Evolutionary conservation across 2,888 invertebrate genomes (phyloP).

Genomic region (Cryptus viduatorius): DNA sequence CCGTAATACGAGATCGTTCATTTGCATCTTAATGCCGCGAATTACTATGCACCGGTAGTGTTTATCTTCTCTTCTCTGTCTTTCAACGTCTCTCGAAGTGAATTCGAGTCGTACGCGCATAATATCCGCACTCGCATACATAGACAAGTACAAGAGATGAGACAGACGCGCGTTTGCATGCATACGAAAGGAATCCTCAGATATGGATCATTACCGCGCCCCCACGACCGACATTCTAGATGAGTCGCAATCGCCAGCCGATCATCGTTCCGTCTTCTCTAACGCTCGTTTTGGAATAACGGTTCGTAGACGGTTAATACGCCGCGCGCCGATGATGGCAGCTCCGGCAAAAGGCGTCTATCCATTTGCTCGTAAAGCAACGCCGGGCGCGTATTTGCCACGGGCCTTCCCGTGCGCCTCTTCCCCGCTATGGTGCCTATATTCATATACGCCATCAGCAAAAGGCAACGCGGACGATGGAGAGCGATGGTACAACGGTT

Average conservation of each 20-base stretch:
- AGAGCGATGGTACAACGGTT: constrained; percentile 16
- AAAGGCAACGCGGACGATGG: constrained; percentile 37
- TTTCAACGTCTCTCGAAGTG: constrained; percentile 22
- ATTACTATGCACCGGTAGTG: constrained; percentile 50
- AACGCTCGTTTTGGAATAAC: constrained; percentile 70
- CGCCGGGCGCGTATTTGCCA: constrained; percentile 33
- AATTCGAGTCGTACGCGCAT: constrained; percentile 35
- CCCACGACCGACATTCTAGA: constrained; percentile 52
- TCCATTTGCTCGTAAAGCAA: constrained; percentile 65
- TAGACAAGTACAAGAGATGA: not conserved
- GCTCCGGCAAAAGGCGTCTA: not conserved
- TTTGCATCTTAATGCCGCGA: constrained; percentile 65
- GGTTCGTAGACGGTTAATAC: constrained; percentile 66
- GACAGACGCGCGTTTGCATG: not conserved
- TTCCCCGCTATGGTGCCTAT: not conserved
- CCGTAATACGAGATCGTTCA: constrained; percentile 63
- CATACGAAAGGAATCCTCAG: constrained; percentile 57
- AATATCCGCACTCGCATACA: not conserved
- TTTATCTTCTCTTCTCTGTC: constrained; percentile 49
- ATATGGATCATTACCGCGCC: constrained; percentile 68
- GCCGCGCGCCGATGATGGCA: constrained; percentile 23
- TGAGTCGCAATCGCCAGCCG: constrained; percentile 57
- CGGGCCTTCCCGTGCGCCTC: constrained; percentile 21
- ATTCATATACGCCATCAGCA: constrained; percentile 39
- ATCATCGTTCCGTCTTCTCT: constrained; percentile 58